These are phyloP conservation scores for Pachymerium ferrugineum DNA, from an alignment of 2,888 invertebrate genomes.

Conservation along the genomic window DNA sequence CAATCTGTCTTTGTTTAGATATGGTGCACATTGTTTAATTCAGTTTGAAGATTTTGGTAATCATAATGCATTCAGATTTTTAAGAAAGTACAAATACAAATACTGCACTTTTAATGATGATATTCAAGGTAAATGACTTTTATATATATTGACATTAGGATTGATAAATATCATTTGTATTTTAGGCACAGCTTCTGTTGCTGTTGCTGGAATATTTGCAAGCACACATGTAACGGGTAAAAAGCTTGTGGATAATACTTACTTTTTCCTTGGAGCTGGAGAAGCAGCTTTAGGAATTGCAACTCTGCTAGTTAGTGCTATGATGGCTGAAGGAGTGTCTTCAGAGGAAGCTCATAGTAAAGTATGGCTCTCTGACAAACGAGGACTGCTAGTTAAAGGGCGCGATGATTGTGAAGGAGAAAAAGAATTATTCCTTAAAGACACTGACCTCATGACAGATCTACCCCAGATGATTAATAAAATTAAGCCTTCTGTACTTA, in stretches of 20 bases:
- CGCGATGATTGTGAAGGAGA: slow-evolving; percentile 54
- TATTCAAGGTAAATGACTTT: slow-evolving; percentile 68
- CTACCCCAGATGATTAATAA: slow-evolving; percentile 72
- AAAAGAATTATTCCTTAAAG: slow-evolving; percentile 75
- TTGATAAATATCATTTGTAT: not conserved
- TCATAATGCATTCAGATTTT: slow-evolving; percentile 87
- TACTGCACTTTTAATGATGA: slow-evolving; percentile 99
- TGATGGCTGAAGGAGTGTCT: slow-evolving; percentile 75
- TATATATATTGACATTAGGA: not conserved
- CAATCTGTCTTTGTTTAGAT: slow-evolving; percentile 43
- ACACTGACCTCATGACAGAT: slow-evolving; percentile 66
- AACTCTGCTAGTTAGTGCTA: slow-evolving; percentile 81
- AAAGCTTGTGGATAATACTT: slow-evolving; percentile 71
- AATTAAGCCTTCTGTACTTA: slow-evolving; percentile 81
- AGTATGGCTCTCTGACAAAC: slow-evolving; percentile 95
- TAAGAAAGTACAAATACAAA: slow-evolving; percentile 78
- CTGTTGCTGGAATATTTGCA: slow-evolving; percentile 86
- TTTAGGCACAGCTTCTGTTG: slow-evolving; percentile 76
- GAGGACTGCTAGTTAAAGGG: slow-evolving; percentile 79
- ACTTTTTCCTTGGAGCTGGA: slow-evolving; percentile 95
- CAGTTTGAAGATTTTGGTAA: slow-evolving; percentile 99
- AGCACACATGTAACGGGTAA: slow-evolving; percentile 77
- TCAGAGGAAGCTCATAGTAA: slow-evolving; percentile 68
- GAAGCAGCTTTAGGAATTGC: slow-evolving; percentile 96
- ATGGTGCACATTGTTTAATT: slow-evolving; percentile 53